phyloP scores from a whole-genome alignment of 1,140 invertebrate species.

The Drosophila kanapiae region DNA sequence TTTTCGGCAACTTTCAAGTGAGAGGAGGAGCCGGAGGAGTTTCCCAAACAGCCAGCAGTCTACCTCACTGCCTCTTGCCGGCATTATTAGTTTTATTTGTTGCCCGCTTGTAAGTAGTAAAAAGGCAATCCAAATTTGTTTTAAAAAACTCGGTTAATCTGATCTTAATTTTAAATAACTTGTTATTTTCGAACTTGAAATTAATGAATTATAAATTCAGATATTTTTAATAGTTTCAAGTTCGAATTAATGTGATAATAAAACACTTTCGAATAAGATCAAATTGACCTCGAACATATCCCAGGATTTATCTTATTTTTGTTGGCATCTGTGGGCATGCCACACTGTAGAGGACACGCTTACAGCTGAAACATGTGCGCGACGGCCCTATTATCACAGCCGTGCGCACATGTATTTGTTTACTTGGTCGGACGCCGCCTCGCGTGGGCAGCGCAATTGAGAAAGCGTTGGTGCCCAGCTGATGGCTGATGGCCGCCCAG shows the following conservation, averaged over 20 bases:
- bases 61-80: slow-evolving; percentile 39
- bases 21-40: slow-evolving; percentile 29
- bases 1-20: slow-evolving; percentile 81
- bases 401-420: slow-evolving; percentile 80
- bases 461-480: slow-evolving; percentile 74
- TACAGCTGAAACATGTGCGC: slow-evolving; percentile 74
- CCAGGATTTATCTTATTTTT: slow-evolving; percentile 1
- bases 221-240: slow-evolving; percentile 1
- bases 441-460: slow-evolving; percentile 67
- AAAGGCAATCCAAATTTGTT: background rate
- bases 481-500: slow-evolving; percentile 55
- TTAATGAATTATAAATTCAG: background rate
- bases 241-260: slow-evolving; percentile 16
- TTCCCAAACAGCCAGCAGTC: slow-evolving; percentile 7
- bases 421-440: slow-evolving; percentile 73
- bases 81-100: slow-evolving; percentile 42
- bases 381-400: slow-evolving; percentile 51
- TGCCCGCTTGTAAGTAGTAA: slow-evolving; percentile 18
- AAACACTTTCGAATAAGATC: slow-evolving; percentile 5
- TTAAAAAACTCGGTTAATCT: background rate
- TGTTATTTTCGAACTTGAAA: slow-evolving; percentile 4
- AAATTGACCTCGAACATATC: background rate
- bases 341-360: slow-evolving; percentile 68
- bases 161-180: background rate
- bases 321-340: slow-evolving; percentile 18